phyloP scores from a whole-genome alignment of 2,113 vertebrate genomes.

The Pogona vitticeps region DNA sequence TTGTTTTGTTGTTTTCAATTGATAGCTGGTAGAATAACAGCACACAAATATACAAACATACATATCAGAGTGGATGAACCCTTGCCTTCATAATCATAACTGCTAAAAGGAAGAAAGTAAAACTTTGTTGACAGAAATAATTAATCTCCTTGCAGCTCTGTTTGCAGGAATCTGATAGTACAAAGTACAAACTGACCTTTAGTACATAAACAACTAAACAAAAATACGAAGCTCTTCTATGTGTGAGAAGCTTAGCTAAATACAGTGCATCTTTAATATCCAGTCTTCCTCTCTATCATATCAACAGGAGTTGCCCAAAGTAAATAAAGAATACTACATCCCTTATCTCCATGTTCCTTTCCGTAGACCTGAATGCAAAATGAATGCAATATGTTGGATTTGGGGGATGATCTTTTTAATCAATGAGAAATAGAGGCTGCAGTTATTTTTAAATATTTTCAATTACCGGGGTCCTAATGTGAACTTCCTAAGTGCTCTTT shows the following conservation, averaged over 20 bases:
- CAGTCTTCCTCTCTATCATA: not conserved
- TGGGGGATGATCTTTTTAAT: slow-evolving; percentile 46
- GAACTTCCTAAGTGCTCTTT: slow-evolving; percentile 59
- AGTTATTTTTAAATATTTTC: slow-evolving; percentile 54
- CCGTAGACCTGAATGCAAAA: not conserved
- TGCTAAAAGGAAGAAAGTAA: not conserved
- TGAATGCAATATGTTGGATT: not conserved
- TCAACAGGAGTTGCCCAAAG: not conserved
- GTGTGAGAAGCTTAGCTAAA: not conserved
- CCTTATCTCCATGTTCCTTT: rapidly evolving
- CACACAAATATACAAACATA: no score
- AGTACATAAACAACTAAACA: slow-evolving; percentile 1
- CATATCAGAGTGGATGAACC: not conserved
- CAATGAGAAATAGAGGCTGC: slow-evolving; percentile 44
- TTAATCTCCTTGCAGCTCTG: not conserved
- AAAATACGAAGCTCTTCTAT: not conserved
- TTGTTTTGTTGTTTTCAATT: not conserved
- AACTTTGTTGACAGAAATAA: not conserved
- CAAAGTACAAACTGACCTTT: not conserved
- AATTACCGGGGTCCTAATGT: slow-evolving; percentile 37
- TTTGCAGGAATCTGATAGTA: not conserved
- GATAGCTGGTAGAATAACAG: no score
- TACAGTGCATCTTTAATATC: not conserved
- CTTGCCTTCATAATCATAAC: not conserved
- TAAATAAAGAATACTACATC: not conserved